Evolutionary conservation across 1,140 invertebrate species (phyloP), one percentile per base, ranked within the genome.

Genomic region (Meteorus sp.): DNA sequence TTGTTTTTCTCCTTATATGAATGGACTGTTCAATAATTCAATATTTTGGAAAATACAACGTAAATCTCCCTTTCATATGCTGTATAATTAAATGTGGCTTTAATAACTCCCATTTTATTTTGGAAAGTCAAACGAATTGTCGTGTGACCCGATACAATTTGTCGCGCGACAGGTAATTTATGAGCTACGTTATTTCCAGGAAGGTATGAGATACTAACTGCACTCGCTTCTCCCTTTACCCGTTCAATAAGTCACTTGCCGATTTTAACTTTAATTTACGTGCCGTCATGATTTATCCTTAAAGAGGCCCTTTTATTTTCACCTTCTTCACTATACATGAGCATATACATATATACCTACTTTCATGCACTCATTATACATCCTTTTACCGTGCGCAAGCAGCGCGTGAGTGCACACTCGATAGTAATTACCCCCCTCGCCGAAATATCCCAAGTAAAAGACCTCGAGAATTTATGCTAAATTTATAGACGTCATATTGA

Each of bases 231-330:
- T 62, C 52, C 61, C 62, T 56, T 66, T 69, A 68, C 58, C 43
- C 35, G 60, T 60, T 63, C 61, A 62, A 69, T 68, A 69, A 69
- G 61, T 68, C 64, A 62, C 52, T 44, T 29, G 43, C 17, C 39
- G 44, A 57, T 57, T 57, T 50, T 9, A 39, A 23, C 4, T 39
- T 23, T 19, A 57, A 57, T 57, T 57, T 48, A 57, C 35, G 48
- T 17, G 13, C 29, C 31, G 11, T 39, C 22, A 47, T 57, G 45
- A 57, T 57, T 51, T 51, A 51, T 57, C 31, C 23, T n/a, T 56
- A 29, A 19, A 56, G 37, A 56, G 44, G 33, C 44, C 29, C 41
- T 35, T n/a, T 55, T 27, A 44, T 20, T 44, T 55, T 45, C 27
- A 27, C n/a, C 22, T 31, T 25, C 44, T 47, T n/a, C n/a, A n/a